Evolutionary conservation across 2,113 vertebrate genomes (phyloP).

Genomic region (Polyodon spathula): DNA sequence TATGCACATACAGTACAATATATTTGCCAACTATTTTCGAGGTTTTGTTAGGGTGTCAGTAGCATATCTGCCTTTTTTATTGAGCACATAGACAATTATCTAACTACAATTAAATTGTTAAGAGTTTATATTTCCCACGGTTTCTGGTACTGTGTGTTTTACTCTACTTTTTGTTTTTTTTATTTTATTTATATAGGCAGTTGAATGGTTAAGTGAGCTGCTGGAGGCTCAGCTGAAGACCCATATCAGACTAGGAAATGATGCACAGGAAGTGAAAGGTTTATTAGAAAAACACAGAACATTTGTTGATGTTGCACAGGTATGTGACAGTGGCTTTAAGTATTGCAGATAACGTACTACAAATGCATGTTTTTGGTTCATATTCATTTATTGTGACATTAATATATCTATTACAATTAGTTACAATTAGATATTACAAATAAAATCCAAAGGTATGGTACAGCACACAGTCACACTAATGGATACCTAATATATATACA

Average conservation of each 20-base stretch:
- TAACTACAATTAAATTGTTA: not conserved
- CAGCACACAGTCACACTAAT: too few relatives aligned
- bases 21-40: too few relatives aligned
- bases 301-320: conserved; percentile 97
- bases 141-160: not conserved
- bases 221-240: conserved; percentile 91
- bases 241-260: conserved; percentile 82
- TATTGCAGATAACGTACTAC: not conserved
- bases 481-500: too few relatives aligned
- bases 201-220: conserved; percentile 91
- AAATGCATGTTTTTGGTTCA: too few relatives aligned
- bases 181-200: conserved; percentile 57
- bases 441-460: too few relatives aligned
- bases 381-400: too few relatives aligned
- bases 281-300: conserved; percentile 95
- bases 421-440: too few relatives aligned
- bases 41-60: too few relatives aligned
- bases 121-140: not conserved
- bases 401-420: too few relatives aligned
- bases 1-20: too few relatives aligned
- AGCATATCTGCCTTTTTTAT: too few relatives aligned
- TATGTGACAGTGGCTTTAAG: conserved; percentile 32
- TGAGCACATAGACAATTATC: not conserved
- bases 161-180: not conserved
- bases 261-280: conserved; percentile 84